Percentiles rank a stretch among this genome's conserved stretches.
phyloP scores from a whole-genome alignment of 1,140 invertebrate genomes.

The Heliconius hermathena region DNA sequence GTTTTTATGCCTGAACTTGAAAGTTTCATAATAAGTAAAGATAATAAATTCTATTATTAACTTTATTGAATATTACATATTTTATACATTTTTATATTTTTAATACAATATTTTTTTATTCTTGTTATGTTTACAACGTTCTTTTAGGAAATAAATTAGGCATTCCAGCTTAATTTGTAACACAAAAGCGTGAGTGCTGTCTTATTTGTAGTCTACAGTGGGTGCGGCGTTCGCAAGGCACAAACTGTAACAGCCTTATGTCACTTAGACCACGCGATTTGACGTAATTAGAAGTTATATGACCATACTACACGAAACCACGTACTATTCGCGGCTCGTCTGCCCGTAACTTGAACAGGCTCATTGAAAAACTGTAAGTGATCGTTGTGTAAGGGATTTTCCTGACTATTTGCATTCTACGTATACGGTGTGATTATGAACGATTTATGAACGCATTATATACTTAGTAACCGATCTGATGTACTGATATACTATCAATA shows the following conservation, averaged over 20 bases:
- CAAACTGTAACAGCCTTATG: slow-evolving; percentile 69
- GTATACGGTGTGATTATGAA: slow-evolving; percentile 7
- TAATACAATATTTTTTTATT: background rate
- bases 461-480: background rate
- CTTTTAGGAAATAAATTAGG: background rate
- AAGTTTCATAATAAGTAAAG: too few species aligned
- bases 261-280: slow-evolving; percentile 73
- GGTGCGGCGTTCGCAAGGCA: slow-evolving; percentile 52
- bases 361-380: slow-evolving; percentile 46
- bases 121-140: background rate
- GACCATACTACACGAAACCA: slow-evolving; percentile 52
- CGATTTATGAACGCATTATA: background rate
- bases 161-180: slow-evolving; percentile 22
- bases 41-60: too few species aligned
- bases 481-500: background rate
- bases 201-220: slow-evolving; percentile 37
- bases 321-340: slow-evolving; percentile 50
- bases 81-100: too few species aligned
- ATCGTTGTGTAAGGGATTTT: slow-evolving; percentile 37
- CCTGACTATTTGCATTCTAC: slow-evolving; percentile 26
- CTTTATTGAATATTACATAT: too few species aligned
- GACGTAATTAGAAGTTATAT: slow-evolving; percentile 73
- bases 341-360: slow-evolving; percentile 51
- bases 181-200: slow-evolving; percentile 15
- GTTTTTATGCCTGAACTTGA: too few species aligned